These are phyloP conservation scores for Argyresthia goedartella DNA, from an alignment of 2,888 invertebrate genomes.

Conservation along the genomic window DNA sequence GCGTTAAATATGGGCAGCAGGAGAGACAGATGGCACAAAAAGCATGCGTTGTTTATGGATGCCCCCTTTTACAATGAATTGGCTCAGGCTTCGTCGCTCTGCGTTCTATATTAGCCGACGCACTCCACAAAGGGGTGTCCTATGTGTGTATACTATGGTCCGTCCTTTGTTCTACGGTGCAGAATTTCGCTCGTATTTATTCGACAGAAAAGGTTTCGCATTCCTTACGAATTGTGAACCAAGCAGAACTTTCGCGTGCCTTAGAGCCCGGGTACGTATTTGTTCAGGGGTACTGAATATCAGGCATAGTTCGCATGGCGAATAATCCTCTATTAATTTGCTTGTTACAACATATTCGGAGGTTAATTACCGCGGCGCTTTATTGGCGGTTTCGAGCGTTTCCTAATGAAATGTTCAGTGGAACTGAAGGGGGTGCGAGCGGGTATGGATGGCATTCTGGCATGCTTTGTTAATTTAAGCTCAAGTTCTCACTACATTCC, in stretches of 20 bases:
- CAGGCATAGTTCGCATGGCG: constrained; percentile 30
- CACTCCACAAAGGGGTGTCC: constrained; percentile 4
- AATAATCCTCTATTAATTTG: constrained; percentile 3
- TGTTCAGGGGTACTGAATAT: constrained; percentile 16
- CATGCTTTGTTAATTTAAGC: too few relatives aligned
- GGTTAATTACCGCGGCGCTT: neutral
- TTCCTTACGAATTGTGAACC: too few relatives aligned
- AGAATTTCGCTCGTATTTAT: constrained; percentile 26
- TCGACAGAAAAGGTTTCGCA: constrained; percentile 14
- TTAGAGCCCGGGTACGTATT: constrained; percentile 4
- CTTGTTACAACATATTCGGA: neutral
- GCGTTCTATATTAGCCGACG: constrained; percentile 41
- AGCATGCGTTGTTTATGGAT: too few relatives aligned
- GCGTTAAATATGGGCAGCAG: neutral
- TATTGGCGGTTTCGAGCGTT: neutral
- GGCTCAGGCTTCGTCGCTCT: constrained; percentile 24
- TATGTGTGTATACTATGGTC: too few relatives aligned
- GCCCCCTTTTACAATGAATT: constrained; percentile 40
- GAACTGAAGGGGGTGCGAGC: neutral
- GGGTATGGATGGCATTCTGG: neutral
- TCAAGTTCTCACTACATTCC: too few relatives aligned
- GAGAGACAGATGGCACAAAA: too few relatives aligned
- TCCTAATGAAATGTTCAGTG: neutral
- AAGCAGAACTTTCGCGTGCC: neutral
- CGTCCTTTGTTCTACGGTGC: neutral